Evolutionary conservation across 2,888 invertebrate species (phyloP).

Genomic region (Zygothrica quintamaculata): DNA sequence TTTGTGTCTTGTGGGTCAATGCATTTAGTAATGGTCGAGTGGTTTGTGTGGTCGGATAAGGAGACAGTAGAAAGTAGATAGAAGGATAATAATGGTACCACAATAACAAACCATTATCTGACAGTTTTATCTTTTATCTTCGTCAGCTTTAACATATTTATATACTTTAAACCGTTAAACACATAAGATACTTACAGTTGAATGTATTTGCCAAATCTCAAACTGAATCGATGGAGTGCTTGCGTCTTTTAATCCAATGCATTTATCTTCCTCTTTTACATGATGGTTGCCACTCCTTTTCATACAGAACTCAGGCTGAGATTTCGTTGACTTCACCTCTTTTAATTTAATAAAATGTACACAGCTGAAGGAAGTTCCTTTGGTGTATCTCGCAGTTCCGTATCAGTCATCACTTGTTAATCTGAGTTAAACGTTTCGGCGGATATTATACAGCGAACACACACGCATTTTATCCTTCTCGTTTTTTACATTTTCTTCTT

Average conservation of each 20-base stretch:
- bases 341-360: constrained; percentile 61
- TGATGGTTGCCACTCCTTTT: constrained; percentile 1
- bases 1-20: constrained; percentile 60
- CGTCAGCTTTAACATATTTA: too few species aligned
- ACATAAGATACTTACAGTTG: too few species aligned
- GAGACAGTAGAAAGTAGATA: background rate
- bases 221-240: constrained; percentile 15
- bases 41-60: constrained; percentile 26
- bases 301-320: constrained; percentile 2
- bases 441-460: constrained; percentile 59
- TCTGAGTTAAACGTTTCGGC: constrained; percentile 75
- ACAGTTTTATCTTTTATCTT: too few species aligned
- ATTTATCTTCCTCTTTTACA: constrained; percentile 4
- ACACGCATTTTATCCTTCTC: constrained; percentile 10
- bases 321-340: constrained; percentile 14
- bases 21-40: constrained; percentile 34
- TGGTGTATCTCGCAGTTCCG: constrained; percentile 29
- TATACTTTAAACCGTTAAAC: background rate
- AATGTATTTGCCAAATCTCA: constrained; percentile 8
- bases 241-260: constrained; percentile 9
- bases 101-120: too few species aligned
- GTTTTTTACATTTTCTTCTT: constrained; percentile 1
- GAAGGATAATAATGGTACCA: constrained; percentile 1
- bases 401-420: constrained; percentile 75
- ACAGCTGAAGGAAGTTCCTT: constrained; percentile 34